Percentiles rank a stretch among this genome's conserved stretches.
These are phyloP conservation scores for Luidia sarsii DNA, from an alignment of 53 echinoderm and acorn worm genomes.

Conservation along the genomic window DNA sequence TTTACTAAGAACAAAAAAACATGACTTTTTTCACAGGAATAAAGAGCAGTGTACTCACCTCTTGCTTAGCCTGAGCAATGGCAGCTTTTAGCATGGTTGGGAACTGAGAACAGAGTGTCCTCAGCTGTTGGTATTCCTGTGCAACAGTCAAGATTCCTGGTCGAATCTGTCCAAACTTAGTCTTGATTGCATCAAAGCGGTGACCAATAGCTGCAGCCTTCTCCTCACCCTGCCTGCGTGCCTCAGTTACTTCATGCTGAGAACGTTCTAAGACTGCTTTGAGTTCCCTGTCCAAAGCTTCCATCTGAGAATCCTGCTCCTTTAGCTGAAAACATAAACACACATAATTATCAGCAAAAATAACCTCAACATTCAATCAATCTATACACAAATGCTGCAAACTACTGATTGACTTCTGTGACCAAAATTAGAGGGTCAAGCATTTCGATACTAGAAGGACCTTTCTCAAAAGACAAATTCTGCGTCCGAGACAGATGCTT, in stretches of 20 bases:
- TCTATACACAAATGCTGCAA: no score
- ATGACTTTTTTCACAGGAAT: no score
- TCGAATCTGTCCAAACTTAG: slow-evolving; percentile 73
- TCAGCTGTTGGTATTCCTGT: slow-evolving; percentile 91
- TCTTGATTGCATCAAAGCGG: slow-evolving; percentile 61
- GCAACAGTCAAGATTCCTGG: slow-evolving; percentile 91
- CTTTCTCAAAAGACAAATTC: no score
- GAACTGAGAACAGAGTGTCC: slow-evolving; percentile 86
- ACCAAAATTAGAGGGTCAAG: no score
- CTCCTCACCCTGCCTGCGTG: slow-evolving; percentile 67
- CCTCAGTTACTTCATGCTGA: slow-evolving; percentile 60
- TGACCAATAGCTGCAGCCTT: slow-evolving; percentile 49
- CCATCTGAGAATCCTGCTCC: slow-evolving; percentile 69
- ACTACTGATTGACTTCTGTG: no score
- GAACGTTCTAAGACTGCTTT: slow-evolving; percentile 60
- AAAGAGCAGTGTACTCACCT: slow-evolving; percentile 72
- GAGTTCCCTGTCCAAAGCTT: slow-evolving; percentile 60
- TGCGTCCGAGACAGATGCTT: no score
- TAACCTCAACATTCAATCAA: no score
- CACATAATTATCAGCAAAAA: no score
- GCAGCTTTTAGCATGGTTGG: slow-evolving; percentile 82
- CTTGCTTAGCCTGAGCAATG: slow-evolving; percentile 88
- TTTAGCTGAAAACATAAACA: slow-evolving; percentile 27
- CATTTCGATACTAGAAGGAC: no score
- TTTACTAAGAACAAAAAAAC: no score